phyloP scores from a whole-genome alignment of 1,140 invertebrate species.

The Drosophila sechellia region DNA sequence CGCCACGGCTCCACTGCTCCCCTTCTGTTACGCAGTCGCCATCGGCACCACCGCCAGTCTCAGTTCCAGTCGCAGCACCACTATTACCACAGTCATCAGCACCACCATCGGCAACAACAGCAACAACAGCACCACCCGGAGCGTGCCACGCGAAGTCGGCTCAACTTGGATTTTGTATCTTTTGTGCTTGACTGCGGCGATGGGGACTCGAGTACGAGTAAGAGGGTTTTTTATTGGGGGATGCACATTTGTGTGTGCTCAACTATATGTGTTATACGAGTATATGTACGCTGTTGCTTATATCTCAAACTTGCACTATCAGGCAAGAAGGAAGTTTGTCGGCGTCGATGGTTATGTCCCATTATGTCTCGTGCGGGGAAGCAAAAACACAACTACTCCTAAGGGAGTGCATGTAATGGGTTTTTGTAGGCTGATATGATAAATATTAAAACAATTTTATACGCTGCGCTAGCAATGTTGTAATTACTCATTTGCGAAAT shows the following conservation, averaged over 20 bases:
- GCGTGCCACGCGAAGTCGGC: conserved; percentile 63
- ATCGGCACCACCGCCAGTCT: conserved; percentile 10
- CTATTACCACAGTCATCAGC: conserved; percentile 5
- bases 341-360: conserved; percentile 47
- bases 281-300: conserved; percentile 21
- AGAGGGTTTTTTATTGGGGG: conserved; percentile 16
- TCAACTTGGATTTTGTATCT: conserved; percentile 38
- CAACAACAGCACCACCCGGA: conserved; percentile 44
- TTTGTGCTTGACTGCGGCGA: conserved; percentile 40
- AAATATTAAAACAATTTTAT: neutral
- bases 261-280: conserved; percentile 9
- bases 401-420: neutral
- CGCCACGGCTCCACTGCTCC: conserved; percentile 5
- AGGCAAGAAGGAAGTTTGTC: conserved; percentile 62
- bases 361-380: neutral
- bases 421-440: neutral
- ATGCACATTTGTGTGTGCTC: conserved; percentile 18
- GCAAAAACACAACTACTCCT: neutral
- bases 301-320: conserved; percentile 59
- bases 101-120: conserved; percentile 2
- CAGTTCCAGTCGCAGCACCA: neutral
- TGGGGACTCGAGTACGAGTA: conserved; percentile 26
- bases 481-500: conserved; percentile 1
- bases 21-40: conserved; percentile 36
- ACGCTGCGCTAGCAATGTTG: neutral